These are phyloP conservation scores for Aphaenogaster rudis DNA, from an alignment of 1,140 invertebrate genomes.

Conservation along the genomic window DNA sequence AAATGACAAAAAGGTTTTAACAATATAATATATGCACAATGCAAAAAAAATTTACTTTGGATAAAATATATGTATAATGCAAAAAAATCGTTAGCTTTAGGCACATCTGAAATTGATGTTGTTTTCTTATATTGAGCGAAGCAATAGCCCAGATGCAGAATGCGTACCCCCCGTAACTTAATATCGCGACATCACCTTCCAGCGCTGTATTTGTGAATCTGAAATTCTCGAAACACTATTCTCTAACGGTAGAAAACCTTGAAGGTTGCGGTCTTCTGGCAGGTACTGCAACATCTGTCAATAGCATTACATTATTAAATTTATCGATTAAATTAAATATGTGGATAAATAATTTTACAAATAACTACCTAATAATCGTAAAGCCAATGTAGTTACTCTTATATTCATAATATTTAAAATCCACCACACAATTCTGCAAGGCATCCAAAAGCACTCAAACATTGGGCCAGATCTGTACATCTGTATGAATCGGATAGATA, in stretches of 20 bases:
- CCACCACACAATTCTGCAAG: constrained; percentile 87
- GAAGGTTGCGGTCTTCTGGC: constrained; percentile 93
- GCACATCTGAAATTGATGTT: too few species aligned
- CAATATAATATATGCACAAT: too few species aligned
- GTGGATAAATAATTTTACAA: too few species aligned
- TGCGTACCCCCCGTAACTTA: constrained; percentile 84
- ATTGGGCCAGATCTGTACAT: constrained; percentile 93
- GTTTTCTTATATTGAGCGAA: constrained; percentile 80
- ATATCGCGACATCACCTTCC: constrained; percentile 74
- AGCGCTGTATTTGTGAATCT: constrained; percentile 85
- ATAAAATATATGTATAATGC: too few species aligned
- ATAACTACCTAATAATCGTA: too few species aligned
- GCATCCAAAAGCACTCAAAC: constrained; percentile 92
- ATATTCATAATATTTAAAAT: constrained; percentile 85
- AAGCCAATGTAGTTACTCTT: too few species aligned
- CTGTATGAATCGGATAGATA: constrained; percentile 88
- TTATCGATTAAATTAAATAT: too few species aligned
- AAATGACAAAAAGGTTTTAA: too few species aligned
- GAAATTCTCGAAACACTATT: constrained; percentile 86
- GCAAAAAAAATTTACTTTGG: too few species aligned
- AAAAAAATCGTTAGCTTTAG: too few species aligned
- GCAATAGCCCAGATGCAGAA: constrained; percentile 87
- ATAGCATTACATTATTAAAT: too few species aligned
- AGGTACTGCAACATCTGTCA: constrained; percentile 91
- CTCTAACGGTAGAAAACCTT: constrained; percentile 93